Percentiles rank a stretch among this genome's conserved stretches.
phyloP scores from a whole-genome alignment of 2,113 vertebrate genomes.

The Tetraodon nigroviridis region DNA sequence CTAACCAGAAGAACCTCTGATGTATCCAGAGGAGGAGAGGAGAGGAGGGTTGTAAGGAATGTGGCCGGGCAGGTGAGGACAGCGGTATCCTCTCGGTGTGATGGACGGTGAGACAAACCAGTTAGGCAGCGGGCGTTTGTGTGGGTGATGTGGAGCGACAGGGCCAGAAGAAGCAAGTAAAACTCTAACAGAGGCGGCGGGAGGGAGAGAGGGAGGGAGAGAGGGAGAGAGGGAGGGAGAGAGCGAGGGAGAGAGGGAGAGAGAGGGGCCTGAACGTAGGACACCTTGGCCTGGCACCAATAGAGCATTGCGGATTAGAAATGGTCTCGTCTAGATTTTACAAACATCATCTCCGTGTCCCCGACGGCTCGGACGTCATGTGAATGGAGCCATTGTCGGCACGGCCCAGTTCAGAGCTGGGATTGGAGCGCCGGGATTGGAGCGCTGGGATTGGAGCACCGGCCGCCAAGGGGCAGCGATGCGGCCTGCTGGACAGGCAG shows the following conservation, averaged over 20 bases:
- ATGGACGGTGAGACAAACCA: constrained; percentile 60
- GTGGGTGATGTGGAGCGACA: constrained; percentile 36
- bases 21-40: not conserved
- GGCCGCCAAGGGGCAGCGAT: constrained; percentile 3
- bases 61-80: constrained; percentile 37
- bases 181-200: not conserved
- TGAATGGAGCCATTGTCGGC: constrained; percentile 39
- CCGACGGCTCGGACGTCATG: constrained; percentile 8
- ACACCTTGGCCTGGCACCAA: constrained; percentile 26
- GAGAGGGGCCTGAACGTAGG: constrained; percentile 4
- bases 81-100: constrained; percentile 36
- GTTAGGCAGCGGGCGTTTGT: constrained; percentile 48
- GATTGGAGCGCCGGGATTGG: too few species aligned
- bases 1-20: constrained; percentile 17
- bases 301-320: constrained; percentile 36
- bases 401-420: constrained; percentile 30
- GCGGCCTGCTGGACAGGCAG: not conserved
- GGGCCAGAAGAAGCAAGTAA: constrained; percentile 28
- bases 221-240: too few species aligned
- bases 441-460: constrained; percentile 20
- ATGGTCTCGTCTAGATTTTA: constrained; percentile 19
- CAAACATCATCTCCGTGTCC: constrained; percentile 41
- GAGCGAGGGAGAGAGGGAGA: too few species aligned
- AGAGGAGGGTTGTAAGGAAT: not conserved
- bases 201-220: not conserved